phyloP scores from a whole-genome alignment of 35 echinoderm and acorn worm species.

The Heliocidaris erythrogramma region DNA sequence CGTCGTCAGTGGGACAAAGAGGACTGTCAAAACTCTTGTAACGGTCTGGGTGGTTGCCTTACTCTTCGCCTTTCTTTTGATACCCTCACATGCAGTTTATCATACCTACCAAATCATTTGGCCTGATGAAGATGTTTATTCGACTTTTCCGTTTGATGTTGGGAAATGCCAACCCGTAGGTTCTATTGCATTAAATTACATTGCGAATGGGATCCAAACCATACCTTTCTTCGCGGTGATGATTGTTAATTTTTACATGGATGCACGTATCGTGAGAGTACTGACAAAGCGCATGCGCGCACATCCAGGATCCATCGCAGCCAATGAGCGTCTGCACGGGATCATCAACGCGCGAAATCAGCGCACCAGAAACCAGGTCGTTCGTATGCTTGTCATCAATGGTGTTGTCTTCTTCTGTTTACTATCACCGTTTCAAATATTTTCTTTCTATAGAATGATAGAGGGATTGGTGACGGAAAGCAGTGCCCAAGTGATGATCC shows the following conservation, averaged over 20 bases:
- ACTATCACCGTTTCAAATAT: slow-evolving; percentile 28
- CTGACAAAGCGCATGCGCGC: slow-evolving; percentile 30
- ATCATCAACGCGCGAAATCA: slow-evolving; percentile 49
- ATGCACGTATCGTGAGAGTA: slow-evolving; percentile 22
- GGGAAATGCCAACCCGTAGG: slow-evolving; percentile 31
- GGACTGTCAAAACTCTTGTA: slow-evolving; percentile 44
- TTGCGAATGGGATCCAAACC: neutral
- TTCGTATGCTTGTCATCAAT: slow-evolving; percentile 75
- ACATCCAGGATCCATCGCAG: neutral
- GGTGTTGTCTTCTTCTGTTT: slow-evolving; percentile 64
- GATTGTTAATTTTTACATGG: slow-evolving; percentile 44
- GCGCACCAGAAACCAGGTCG: slow-evolving; percentile 65
- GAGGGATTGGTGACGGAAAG: neutral
- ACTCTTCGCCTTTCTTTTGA: slow-evolving; percentile 18
- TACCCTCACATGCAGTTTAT: slow-evolving; percentile 45
- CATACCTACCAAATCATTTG: slow-evolving; percentile 43
- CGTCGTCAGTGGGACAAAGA: slow-evolving; percentile 42
- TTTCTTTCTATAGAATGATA: slow-evolving; percentile 13
- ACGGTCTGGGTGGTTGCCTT: slow-evolving; percentile 26
- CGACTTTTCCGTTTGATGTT: slow-evolving; percentile 34
- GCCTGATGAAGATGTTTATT: slow-evolving; percentile 48
- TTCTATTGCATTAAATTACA: neutral
- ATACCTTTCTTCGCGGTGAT: slow-evolving; percentile 50
- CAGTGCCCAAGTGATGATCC: too few species aligned
- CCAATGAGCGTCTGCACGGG: neutral